Conservation (phyloP, 1,140 invertebrate genomes). For the Orussus abietinus region DNA sequence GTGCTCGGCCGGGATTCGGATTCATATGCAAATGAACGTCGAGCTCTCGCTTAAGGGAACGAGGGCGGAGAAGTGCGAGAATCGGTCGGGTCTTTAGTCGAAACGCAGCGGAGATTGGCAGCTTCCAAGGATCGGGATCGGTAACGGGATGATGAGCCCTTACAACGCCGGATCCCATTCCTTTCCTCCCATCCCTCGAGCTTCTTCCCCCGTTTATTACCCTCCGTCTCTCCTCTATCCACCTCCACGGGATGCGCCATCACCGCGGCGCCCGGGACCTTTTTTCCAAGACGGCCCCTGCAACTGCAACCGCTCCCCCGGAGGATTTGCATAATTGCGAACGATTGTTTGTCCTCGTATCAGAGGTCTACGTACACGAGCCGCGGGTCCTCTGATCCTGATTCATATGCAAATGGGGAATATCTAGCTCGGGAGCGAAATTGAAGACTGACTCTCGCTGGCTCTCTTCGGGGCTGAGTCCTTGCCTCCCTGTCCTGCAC, state of each 20-base stretch:
- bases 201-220: neutral
- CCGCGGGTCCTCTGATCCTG: slow-evolving; percentile 11
- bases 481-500: too few relatives aligned
- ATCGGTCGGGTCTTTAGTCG: slow-evolving; percentile 17
- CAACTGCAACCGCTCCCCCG: neutral
- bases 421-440: neutral
- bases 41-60: neutral
- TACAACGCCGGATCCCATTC: slow-evolving; percentile 7
- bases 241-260: neutral
- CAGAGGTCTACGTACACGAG: neutral
- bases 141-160: too few relatives aligned
- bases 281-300: slow-evolving; percentile 11
- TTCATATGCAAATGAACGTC: slow-evolving; percentile 25
- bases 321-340: slow-evolving; percentile 13
- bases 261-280: neutral
- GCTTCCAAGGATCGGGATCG: slow-evolving; percentile 20
- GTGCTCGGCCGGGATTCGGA: too few relatives aligned
- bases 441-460: too few relatives aligned
- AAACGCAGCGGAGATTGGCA: slow-evolving; percentile 25
- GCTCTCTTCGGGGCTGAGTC: too few relatives aligned
- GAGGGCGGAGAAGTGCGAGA: too few relatives aligned
- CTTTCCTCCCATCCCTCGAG: neutral
- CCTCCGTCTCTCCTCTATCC: slow-evolving; percentile 1
- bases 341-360: slow-evolving; percentile 11
- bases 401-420: slow-evolving; percentile 16